Percentiles rank a stretch among this genome's conserved stretches.
Evolutionary conservation across 2,797 vertebrate genomes (phyloP).

Genomic region (Silurus aristotelis): DNA sequence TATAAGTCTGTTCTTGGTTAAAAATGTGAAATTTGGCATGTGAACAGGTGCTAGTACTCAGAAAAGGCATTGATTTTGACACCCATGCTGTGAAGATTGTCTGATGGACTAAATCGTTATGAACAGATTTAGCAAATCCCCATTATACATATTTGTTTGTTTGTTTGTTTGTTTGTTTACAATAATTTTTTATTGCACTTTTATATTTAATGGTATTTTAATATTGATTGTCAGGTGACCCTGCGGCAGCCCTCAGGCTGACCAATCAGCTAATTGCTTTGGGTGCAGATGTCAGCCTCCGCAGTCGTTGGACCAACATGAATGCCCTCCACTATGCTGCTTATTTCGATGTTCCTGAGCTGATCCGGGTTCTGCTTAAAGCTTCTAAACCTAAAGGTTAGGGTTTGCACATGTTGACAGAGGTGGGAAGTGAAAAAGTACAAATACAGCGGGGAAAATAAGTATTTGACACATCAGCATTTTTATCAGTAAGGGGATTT

Average conservation of each 20-base stretch:
- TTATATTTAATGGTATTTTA: not conserved
- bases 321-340: slow-evolving; percentile 91
- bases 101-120: not conserved
- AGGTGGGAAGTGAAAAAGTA: too few relatives aligned
- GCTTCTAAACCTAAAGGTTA: slow-evolving; percentile 82
- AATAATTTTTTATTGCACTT: not conserved
- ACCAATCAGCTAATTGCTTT: slow-evolving; percentile 82
- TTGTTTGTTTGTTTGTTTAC: not conserved
- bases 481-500: too few relatives aligned
- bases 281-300: slow-evolving; percentile 85
- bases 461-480: too few relatives aligned
- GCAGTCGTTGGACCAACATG: slow-evolving; percentile 95
- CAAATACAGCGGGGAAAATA: too few relatives aligned
- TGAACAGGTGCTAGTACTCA: not conserved
- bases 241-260: slow-evolving; percentile 82
- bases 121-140: not conserved
- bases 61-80: not conserved
- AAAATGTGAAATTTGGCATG: not conserved
- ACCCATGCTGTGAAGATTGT: not conserved
- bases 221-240: slow-evolving; percentile 77
- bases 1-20: not conserved
- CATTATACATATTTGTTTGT: not conserved
- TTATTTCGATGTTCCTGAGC: slow-evolving; percentile 89
- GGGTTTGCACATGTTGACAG: not conserved
- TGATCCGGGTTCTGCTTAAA: slow-evolving; percentile 86